Evolutionary conservation across 2,888 invertebrate species (phyloP).

Genomic region (Esperia sulphurella): DNA sequence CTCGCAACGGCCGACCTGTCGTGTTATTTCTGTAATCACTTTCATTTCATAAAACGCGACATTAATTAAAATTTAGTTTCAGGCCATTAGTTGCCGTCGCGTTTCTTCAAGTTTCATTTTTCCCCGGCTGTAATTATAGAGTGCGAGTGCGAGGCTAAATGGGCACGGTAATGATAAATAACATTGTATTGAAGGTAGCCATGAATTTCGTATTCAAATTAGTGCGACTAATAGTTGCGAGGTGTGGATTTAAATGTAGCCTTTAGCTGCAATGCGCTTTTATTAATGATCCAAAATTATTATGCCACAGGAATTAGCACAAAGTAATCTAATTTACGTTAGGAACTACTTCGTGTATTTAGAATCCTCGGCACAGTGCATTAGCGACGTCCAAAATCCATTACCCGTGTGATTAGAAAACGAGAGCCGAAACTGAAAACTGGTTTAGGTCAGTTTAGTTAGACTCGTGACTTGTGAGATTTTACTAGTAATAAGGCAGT

Average conservation of each 20-base stretch:
- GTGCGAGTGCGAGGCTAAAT: conserved; percentile 70
- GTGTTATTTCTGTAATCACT: conserved; percentile 77
- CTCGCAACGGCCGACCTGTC: conserved; percentile 59
- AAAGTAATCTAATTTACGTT: conserved; percentile 8
- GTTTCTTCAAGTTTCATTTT: conserved; percentile 75
- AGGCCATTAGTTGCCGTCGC: conserved; percentile 76
- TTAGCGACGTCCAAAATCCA: conserved; percentile 23
- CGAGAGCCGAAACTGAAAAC: conserved; percentile 52
- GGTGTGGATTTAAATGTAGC: conserved; percentile 63
- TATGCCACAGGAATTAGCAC: conserved; percentile 20
- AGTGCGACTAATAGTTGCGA: conserved; percentile 60
- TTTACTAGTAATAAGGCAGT: conserved; percentile 78
- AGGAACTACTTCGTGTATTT: not conserved
- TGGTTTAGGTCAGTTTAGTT: conserved; percentile 56
- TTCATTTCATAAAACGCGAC: conserved; percentile 76
- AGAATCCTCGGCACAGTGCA: not conserved
- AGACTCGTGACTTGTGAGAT: conserved; percentile 77
- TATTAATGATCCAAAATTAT: conserved; percentile 46
- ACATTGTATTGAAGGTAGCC: conserved; percentile 68
- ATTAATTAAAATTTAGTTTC: conserved; percentile 81
- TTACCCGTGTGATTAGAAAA: conserved; percentile 64
- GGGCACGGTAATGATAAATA: conserved; percentile 75
- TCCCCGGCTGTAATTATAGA: conserved; percentile 70
- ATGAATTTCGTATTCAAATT: conserved; percentile 78
- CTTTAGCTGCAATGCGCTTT: conserved; percentile 50